Conservation (phyloP, 2,113 vertebrate species). For the Pteruthius melanotis region DNA sequence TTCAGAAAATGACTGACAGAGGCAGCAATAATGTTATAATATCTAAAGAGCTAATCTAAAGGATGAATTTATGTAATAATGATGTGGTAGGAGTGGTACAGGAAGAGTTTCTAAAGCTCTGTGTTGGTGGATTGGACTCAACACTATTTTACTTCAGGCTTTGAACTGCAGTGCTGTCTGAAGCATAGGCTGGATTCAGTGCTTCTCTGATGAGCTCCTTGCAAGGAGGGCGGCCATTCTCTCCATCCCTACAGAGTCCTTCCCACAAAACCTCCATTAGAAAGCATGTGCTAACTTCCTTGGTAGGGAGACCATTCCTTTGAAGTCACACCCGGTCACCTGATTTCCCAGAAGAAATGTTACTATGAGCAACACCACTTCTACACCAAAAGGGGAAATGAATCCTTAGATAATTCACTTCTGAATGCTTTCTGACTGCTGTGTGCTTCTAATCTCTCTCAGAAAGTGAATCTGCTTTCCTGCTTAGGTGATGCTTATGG, state of each 20-base stretch:
- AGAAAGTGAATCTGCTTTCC: background rate
- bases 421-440: background rate
- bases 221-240: fast-evolving
- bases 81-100: background rate
- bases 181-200: background rate
- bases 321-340: background rate
- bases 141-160: background rate
- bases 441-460: background rate
- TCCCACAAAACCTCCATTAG: background rate
- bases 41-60: background rate
- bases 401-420: background rate
- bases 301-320: background rate
- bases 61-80: background rate
- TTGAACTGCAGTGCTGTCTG: background rate
- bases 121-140: background rate
- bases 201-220: background rate
- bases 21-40: background rate
- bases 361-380: background rate
- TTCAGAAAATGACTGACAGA: background rate
- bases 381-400: background rate
- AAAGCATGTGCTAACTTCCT: background rate
- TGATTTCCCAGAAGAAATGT: background rate
- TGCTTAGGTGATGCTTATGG: background rate
- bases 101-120: background rate
- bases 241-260: background rate